Evolutionary conservation across 2,888 invertebrate species (phyloP), one percentile per base, ranked within the genome.

Genomic region (Aelia acuminata): DNA sequence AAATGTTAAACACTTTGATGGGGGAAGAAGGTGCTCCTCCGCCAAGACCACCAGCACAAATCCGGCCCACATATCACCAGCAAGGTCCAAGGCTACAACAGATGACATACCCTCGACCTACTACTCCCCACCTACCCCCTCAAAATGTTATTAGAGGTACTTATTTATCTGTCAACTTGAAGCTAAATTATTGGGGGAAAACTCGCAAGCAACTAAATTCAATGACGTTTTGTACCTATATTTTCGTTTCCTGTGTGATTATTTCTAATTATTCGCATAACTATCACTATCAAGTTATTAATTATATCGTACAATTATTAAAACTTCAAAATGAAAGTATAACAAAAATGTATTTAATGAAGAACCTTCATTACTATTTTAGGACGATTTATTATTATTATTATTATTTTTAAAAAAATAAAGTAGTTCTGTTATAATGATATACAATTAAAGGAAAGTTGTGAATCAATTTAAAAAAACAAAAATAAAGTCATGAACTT

Each of bases 1-100:
- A 93, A 91, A 92, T 92, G 92, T 91, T 93, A 90, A 93, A 93
- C 91, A 92, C 92, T 90, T 92, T 92, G 88, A 92, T 92, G 91
- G 92, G 92, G 91, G 92, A 91, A 90, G 92, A 92, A 89, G 90
- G 89, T 87, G 89, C 57, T 26, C 88, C 86, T 31, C 87, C 88
- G 31, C 87, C 85, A 22, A 87, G 87, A 84, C 88, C 90, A 85
- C 75, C 84, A 85, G 88, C 85, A 89, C 87, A 85, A 89, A 87
- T 84, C 57, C 75, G 87, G 86, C 89, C 86, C 88, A 89, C 85
- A 87, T 80, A 86, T 86, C 90, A 88, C 49, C 87, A 85, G 87
- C 89, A 31, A 49, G 87, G 75, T 35, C 90, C 89, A 90, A 90
- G 89, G 88, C 91, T 89, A 35, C 90, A 90, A 87, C 90, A 90